Percentiles rank a stretch among this genome's conserved stretches.
Evolutionary conservation across 2,888 invertebrate species (phyloP).

Genomic region (Polymixis flavicincta): DNA sequence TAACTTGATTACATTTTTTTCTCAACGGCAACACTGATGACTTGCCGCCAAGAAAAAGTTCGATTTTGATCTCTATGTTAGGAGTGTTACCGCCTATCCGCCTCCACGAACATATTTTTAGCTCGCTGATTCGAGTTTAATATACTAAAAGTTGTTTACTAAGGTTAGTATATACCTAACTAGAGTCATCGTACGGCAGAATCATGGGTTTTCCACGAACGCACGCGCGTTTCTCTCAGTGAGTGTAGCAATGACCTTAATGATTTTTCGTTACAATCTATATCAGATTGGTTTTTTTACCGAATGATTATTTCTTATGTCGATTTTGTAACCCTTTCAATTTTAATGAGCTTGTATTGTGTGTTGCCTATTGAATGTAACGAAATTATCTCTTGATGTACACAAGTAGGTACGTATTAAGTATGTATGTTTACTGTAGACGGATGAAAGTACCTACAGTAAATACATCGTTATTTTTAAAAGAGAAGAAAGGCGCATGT

Average conservation of each 20-base stretch:
- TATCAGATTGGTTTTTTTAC: slow-evolving; percentile 35
- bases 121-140: slow-evolving; percentile 62
- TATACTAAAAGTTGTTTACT: slow-evolving; percentile 67
- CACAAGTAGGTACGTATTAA: neutral
- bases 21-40: slow-evolving; percentile 58
- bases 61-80: slow-evolving; percentile 62
- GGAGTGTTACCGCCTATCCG: slow-evolving; percentile 49
- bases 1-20: slow-evolving; percentile 70
- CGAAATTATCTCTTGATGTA: slow-evolving; percentile 21
- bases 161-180: slow-evolving; percentile 57
- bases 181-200: slow-evolving; percentile 63
- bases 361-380: slow-evolving; percentile 26
- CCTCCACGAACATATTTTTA: slow-evolving; percentile 55
- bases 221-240: slow-evolving; percentile 24
- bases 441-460: neutral
- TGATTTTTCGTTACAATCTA: slow-evolving; percentile 48
- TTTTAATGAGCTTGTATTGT: slow-evolving; percentile 43
- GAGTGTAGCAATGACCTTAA: slow-evolving; percentile 56
- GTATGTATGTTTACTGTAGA: neutral
- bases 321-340: slow-evolving; percentile 44
- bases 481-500: neutral
- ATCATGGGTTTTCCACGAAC: slow-evolving; percentile 55
- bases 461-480: slow-evolving; percentile 18
- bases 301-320: slow-evolving; percentile 26
- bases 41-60: slow-evolving; percentile 39